Evolutionary conservation across 1,140 invertebrate species (phyloP), one percentile per base, ranked within the genome.

Genomic region (Conus betulinus): DNA sequence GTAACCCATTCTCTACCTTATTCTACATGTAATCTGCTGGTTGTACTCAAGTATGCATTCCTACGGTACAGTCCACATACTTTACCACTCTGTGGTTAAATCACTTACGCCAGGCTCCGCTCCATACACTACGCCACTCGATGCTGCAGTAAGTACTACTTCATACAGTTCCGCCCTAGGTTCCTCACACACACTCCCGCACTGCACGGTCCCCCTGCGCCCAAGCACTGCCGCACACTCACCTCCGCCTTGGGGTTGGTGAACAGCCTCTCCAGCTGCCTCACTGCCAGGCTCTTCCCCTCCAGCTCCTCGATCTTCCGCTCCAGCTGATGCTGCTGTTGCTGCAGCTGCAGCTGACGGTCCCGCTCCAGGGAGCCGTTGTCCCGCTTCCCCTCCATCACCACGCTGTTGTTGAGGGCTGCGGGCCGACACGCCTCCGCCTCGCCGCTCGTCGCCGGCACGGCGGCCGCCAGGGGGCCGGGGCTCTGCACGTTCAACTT

Each of bases 261-360:
- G 87, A 88, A 88, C 20, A 88, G 81, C 27, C 82, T 20, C 63
- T 84, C 81, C 63, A 88, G 67, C n/a, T 81, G 87, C 27, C 84
- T 84, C 4, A 74, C 67, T 0, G 57, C 60, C 11, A 15, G 20
- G 53, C 10, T 78, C 53, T 27, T 87, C 51, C 71, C 53, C 15
- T 87, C 85, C 23, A 57, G 10, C n/a, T 87, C 85, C 67, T 87
- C 85, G 13, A 57, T 39, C 84, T 86, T 71, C 52, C 74, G 20
- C 20, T 78, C n/a, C 39, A 78, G 51, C 39, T 55, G 52, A 39
- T 79, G 85, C 84, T 86, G 84, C 85, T 87, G 53, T 23, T 78
- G 71, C 39, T 55, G 39, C 71, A 55, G 74, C 74, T 53, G 67
- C 23, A 8, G 60, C n/a, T 74, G 71, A 13, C 71, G 10, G 1